phyloP scores from a whole-genome alignment of 1,140 invertebrate genomes.

The Charaxes varanes region DNA sequence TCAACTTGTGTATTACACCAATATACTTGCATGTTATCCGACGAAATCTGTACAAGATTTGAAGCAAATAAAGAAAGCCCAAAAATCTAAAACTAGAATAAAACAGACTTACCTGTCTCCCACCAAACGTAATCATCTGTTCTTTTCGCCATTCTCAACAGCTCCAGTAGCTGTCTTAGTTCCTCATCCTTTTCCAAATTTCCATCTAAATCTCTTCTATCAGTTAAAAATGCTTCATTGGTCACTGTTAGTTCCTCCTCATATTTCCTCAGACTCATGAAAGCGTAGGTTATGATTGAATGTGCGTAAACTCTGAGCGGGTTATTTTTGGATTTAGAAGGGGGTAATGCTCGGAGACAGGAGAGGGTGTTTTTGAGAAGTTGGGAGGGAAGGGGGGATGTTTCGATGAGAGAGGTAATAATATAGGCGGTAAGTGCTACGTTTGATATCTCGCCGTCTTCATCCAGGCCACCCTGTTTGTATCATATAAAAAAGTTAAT shows the following conservation, averaged over 20 bases:
- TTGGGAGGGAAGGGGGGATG: slow-evolving; percentile 53
- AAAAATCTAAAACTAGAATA: no score
- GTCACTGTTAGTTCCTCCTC: slow-evolving; percentile 45
- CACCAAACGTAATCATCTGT: slow-evolving; percentile 59
- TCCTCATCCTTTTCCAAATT: slow-evolving; percentile 40
- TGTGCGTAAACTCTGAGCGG: slow-evolving; percentile 39
- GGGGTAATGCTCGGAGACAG: slow-evolving; percentile 72
- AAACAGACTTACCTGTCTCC: slow-evolving; percentile 66
- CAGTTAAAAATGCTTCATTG: slow-evolving; percentile 35
- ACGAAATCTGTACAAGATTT: no score
- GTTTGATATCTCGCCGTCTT: slow-evolving; percentile 75
- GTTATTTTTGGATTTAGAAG: slow-evolving; percentile 27
- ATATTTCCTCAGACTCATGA: slow-evolving; percentile 40
- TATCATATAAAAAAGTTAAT: not conserved
- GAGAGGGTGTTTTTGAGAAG: slow-evolving; percentile 72
- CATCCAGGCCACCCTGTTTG: slow-evolving; percentile 77
- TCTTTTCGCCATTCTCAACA: slow-evolving; percentile 46
- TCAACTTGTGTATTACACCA: no score
- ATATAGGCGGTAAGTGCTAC: slow-evolving; percentile 81
- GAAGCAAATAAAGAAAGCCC: no score
- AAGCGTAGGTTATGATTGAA: slow-evolving; percentile 37
- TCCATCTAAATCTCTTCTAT: slow-evolving; percentile 16
- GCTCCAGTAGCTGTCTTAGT: slow-evolving; percentile 30
- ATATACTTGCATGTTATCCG: no score
- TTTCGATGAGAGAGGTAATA: slow-evolving; percentile 78